Evolutionary conservation across 2,888 invertebrate species (phyloP).

Genomic region (Xestia sexstrigata): DNA sequence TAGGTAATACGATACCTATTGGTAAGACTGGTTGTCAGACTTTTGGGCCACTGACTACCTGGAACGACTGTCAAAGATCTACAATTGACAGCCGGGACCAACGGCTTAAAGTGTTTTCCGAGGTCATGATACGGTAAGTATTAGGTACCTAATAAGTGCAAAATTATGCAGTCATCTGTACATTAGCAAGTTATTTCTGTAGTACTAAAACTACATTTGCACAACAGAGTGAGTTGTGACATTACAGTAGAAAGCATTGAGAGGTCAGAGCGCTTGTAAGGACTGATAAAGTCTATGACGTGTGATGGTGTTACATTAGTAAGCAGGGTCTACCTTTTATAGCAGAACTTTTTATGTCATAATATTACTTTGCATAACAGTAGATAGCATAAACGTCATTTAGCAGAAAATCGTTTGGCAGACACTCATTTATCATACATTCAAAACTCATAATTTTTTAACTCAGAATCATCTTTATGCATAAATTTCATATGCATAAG

Average conservation of each 20-base stretch:
- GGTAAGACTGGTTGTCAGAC: background rate
- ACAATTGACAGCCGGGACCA: background rate
- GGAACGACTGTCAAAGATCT: background rate
- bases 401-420: too few species aligned
- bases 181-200: constrained; percentile 1
- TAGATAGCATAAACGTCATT: too few species aligned
- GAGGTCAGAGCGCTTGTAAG: constrained; percentile 14
- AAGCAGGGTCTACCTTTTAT: too few species aligned
- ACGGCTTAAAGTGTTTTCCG: too few species aligned
- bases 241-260: background rate
- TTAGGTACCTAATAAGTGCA: background rate
- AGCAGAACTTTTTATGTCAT: too few species aligned
- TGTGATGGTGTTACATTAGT: background rate
- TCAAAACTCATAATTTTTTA: too few species aligned
- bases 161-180: background rate
- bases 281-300: constrained; percentile 28
- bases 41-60: background rate
- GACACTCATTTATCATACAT: too few species aligned
- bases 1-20: background rate
- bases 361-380: too few species aligned
- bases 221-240: constrained; percentile 10
- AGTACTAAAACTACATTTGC: background rate
- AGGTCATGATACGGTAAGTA: too few species aligned
- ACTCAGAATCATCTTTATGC: too few species aligned
- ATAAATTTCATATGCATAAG: too few species aligned